Percentiles rank a stretch among this genome's conserved stretches.
phyloP scores from a whole-genome alignment of 2,113 vertebrate species.

The Gnathonemus echidnorhynchus region DNA sequence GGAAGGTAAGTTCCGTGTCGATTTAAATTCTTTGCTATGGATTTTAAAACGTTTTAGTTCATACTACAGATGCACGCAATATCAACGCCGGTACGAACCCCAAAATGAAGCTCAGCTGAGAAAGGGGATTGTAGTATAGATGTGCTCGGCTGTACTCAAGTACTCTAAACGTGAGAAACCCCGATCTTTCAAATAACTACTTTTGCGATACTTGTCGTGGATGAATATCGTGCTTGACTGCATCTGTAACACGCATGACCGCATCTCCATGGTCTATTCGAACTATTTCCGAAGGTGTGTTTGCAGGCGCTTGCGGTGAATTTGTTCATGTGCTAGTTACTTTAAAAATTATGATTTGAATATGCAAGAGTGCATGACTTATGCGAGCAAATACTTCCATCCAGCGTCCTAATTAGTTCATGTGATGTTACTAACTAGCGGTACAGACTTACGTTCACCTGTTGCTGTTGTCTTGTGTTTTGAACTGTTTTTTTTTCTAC shows the following conservation, averaged over 20 bases:
- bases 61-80: background rate
- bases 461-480: background rate
- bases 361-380: background rate
- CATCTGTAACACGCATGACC: background rate
- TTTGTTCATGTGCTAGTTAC: background rate
- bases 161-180: background rate
- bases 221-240: background rate
- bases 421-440: background rate
- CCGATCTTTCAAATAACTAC: background rate
- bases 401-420: background rate
- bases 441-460: background rate
- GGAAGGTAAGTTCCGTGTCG: slow-evolving; percentile 70
- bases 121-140: background rate
- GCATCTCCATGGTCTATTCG: background rate
- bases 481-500: background rate
- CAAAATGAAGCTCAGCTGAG: background rate
- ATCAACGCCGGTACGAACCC: background rate
- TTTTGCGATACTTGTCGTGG: background rate
- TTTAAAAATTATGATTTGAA: background rate
- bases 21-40: background rate
- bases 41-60: background rate
- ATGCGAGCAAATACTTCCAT: background rate
- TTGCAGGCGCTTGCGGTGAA: background rate
- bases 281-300: background rate
- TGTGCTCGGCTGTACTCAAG: background rate